Conservation (phyloP, 2,113 vertebrate species). For the Anolis sagrei region DNA sequence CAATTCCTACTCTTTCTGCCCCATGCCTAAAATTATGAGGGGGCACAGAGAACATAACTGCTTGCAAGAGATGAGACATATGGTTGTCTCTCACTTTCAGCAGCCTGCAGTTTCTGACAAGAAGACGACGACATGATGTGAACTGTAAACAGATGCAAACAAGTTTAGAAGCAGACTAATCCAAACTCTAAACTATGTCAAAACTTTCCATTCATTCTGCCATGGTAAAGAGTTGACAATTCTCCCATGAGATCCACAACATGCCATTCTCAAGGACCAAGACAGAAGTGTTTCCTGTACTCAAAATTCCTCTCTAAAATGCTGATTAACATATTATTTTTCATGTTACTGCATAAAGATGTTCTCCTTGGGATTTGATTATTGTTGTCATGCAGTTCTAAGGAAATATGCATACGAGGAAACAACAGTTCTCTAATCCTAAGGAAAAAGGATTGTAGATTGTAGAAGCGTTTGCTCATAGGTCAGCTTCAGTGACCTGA, state of each 20-base stretch:
- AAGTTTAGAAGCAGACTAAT: constrained; percentile 15
- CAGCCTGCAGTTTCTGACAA: constrained; percentile 25
- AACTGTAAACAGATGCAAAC: constrained; percentile 9
- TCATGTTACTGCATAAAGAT: not conserved
- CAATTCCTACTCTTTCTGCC: constrained; percentile 28
- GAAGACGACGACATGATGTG: not conserved
- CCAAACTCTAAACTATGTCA: constrained; percentile 16
- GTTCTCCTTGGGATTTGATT: not conserved
- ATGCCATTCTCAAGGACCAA: fast-evolving
- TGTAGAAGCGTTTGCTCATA: constrained; percentile 46
- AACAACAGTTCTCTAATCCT: not conserved
- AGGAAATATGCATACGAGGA: fast-evolving
- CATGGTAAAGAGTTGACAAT: not conserved
- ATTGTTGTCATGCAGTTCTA: not conserved
- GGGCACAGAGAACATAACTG: constrained; percentile 35
- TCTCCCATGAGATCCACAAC: constrained; percentile 14
- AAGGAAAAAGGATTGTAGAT: constrained; percentile 7
- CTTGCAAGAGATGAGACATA: not conserved
- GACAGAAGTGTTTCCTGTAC: fast-evolving
- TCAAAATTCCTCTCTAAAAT: fast-evolving
- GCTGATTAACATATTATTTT: not conserved
- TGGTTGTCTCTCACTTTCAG: not conserved
- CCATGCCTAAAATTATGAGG: constrained; percentile 45
- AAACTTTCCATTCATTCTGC: fast-evolving
- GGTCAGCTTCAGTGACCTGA: constrained; percentile 26